Conservation (phyloP, 2,797 vertebrate species). For the Parambassis ranga region DNA sequence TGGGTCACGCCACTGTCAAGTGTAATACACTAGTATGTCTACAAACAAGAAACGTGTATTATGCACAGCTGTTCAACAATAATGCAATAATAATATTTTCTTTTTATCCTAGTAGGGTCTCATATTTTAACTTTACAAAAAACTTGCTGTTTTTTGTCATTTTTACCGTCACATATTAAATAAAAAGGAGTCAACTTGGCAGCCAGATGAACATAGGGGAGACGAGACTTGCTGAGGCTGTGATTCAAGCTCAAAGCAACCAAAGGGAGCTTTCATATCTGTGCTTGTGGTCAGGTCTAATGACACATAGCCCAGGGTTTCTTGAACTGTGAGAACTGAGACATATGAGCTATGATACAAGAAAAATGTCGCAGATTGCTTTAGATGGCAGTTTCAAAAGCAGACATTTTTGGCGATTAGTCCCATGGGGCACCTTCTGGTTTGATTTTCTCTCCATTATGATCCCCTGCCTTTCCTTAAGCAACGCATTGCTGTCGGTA, state of each 20-base stretch:
- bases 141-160: too few relatives aligned
- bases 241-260: constrained; percentile 40
- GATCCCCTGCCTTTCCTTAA: constrained; percentile 2
- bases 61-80: too few relatives aligned
- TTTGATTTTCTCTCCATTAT: constrained; percentile 20
- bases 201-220: constrained; percentile 6
- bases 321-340: constrained; percentile 6
- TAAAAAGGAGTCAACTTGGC: constrained; percentile 1
- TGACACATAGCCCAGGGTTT: constrained; percentile 11
- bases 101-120: too few relatives aligned
- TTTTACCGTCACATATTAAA: too few relatives aligned
- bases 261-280: constrained; percentile 28
- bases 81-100: too few relatives aligned
- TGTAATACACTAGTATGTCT: too few relatives aligned
- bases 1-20: too few relatives aligned
- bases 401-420: constrained; percentile 3
- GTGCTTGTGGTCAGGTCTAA: constrained; percentile 23
- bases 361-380: constrained; percentile 7
- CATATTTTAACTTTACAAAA: too few relatives aligned
- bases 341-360: neutral
- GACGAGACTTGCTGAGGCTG: constrained; percentile 16
- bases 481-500: constrained; percentile 2
- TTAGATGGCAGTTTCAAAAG: constrained; percentile 19
- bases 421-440: neutral
- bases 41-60: too few relatives aligned